Evolutionary conservation across 2,888 invertebrate species (phyloP).

Genomic region (Lordiphosa andalusiaca): DNA sequence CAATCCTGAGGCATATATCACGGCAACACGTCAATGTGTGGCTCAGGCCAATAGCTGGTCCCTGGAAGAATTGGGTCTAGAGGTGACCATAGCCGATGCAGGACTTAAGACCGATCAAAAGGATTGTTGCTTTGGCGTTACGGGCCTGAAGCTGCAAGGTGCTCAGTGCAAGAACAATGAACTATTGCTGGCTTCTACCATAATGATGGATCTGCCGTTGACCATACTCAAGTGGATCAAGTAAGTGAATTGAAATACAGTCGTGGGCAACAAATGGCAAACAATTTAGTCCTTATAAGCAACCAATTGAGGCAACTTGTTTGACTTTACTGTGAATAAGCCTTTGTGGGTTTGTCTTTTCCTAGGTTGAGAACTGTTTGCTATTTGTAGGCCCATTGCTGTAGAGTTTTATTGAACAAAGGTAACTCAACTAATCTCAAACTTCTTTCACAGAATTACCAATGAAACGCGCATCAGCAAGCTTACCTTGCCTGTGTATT

Average conservation of each 20-base stretch:
- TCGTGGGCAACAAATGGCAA: too few relatives aligned
- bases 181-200: conserved; percentile 93
- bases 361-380: too few relatives aligned
- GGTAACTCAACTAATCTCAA: not conserved
- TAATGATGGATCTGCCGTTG: conserved; percentile 95
- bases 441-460: conserved; percentile 68
- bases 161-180: conserved; percentile 96
- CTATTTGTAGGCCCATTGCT: too few relatives aligned
- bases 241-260: conserved; percentile 79
- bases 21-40: conserved; percentile 98
- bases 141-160: conserved; percentile 96
- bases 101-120: conserved; percentile 83
- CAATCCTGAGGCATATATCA: conserved; percentile 99
- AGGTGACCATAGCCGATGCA: conserved; percentile 84
- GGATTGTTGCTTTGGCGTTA: conserved; percentile 85
- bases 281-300: too few relatives aligned
- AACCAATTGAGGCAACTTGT: too few relatives aligned
- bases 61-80: conserved; percentile 92
- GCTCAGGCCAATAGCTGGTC: conserved; percentile 98
- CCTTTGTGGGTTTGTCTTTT: too few relatives aligned
- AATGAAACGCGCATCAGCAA: conserved; percentile 83
- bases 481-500: conserved; percentile 96
- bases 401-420: too few relatives aligned
- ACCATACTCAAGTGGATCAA: conserved; percentile 95
- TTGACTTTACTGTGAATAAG: too few relatives aligned